phyloP scores from a whole-genome alignment of 2,113 vertebrate genomes.

The Oncorhynchus kisutch region DNA sequence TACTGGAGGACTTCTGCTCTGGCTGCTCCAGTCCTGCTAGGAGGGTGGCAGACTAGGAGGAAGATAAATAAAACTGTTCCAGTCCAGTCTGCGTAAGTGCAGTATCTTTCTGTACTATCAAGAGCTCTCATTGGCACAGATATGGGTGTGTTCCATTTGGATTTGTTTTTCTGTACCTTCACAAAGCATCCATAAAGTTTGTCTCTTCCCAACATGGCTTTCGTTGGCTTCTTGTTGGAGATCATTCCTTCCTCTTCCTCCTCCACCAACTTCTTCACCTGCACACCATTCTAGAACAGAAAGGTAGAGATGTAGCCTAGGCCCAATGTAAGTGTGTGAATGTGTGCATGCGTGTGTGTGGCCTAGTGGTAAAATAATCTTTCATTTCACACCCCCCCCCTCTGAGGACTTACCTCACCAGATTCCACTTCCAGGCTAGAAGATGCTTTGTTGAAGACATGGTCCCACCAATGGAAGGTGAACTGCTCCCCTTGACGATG shows the following conservation, averaged over 20 bases:
- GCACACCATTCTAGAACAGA: constrained; percentile 76
- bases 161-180: constrained; percentile 79
- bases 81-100: neutral
- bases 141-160: neutral
- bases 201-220: constrained; percentile 47
- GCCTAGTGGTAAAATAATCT: no score
- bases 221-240: constrained; percentile 74
- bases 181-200: constrained; percentile 88
- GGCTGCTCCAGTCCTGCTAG: constrained; percentile 74
- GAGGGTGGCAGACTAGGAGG: constrained; percentile 78
- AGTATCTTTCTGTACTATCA: neutral
- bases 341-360: neutral
- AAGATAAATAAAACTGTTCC: neutral
- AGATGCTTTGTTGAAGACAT: constrained; percentile 89
- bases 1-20: neutral
- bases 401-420: constrained; percentile 65
- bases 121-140: no score
- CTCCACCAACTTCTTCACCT: constrained; percentile 65
- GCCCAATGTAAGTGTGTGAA: neutral
- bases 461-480: constrained; percentile 95
- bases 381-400: no score
- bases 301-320: neutral
- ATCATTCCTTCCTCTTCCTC: constrained; percentile 58
- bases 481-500: constrained; percentile 87
- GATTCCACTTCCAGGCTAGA: constrained; percentile 82